Evolutionary conservation across 2,888 invertebrate species (phyloP), one percentile per base, ranked within the genome.

Genomic region (Leistus spinibarbis): DNA sequence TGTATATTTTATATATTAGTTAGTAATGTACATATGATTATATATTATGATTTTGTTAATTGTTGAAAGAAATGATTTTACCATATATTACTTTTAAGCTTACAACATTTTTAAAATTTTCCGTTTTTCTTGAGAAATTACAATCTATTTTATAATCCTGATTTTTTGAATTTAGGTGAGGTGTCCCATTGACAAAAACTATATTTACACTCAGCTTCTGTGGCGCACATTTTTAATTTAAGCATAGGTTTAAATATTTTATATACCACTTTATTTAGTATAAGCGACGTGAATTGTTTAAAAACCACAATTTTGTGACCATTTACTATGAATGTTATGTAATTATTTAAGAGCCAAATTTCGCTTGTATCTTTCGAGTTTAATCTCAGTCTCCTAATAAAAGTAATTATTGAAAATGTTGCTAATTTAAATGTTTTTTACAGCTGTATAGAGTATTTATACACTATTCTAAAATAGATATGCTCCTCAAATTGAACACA

Each of bases 261-360:
- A 71, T 71, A 71, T 71, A 54, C 56, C 64, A 65, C 57, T 72
- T 72, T 72, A 72, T 72, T 72, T 71, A 71, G 72, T 72, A 20
- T 64, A 72, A 65, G 66, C 66, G 57, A 72, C 57, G 56, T 66
- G n/a, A 40, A 40, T 71, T 72, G 72, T 72, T 56, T 72, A 72
- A 69, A 72, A 24, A 64, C 57, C 66, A 66, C 56, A 64, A 64
- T 54, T 72, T 54, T 65, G 72, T 72, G 65, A 72, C 72, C 72
- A 72, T 72, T n/a, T 72, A 72, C 66, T 65, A 72, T 56, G 16
- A 22, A 27, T 72, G 72, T 72, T 72, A 57, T 65, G 22, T 23
- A 22, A 23, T 64, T 16, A 22, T 64, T 9, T 64, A 40, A 40
- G 40, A 40, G 5, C 16, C 24, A 64, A 64, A 23, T 64, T 64